These are phyloP conservation scores for Calyptomena viridis DNA, from an alignment of 2,113 vertebrate genomes.

Conservation along the genomic window DNA sequence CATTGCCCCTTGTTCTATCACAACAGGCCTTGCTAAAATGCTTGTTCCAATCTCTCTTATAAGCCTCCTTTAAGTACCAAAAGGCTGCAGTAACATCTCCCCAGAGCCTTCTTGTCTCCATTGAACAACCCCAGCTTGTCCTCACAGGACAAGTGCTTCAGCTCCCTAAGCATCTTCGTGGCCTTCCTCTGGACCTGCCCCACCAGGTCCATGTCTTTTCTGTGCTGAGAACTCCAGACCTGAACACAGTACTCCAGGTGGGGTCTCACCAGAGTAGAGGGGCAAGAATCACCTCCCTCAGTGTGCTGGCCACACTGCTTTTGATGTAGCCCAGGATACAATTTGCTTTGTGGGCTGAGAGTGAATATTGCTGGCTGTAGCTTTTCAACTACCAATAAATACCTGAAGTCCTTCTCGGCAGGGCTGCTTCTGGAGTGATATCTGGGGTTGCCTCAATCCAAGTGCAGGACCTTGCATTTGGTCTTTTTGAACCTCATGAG, in stretches of 20 bases:
- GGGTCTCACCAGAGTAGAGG: neutral
- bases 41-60: neutral
- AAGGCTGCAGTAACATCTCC: neutral
- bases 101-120: neutral
- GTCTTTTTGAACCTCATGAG: neutral
- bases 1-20: neutral
- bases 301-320: neutral
- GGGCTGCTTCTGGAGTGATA: neutral
- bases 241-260: neutral
- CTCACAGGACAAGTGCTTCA: neutral
- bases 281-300: neutral
- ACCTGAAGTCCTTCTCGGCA: neutral
- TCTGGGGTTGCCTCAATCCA: neutral
- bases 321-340: neutral
- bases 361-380: neutral
- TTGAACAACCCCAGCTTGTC: neutral
- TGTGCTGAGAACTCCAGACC: neutral
- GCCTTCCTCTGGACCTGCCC: neutral
- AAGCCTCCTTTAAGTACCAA: neutral
- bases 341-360: neutral
- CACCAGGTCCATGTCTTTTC: neutral
- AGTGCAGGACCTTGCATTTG: neutral
- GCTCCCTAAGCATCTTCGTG: neutral
- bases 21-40: neutral
- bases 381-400: neutral